Percentiles rank a stretch among this genome's conserved stretches.
Conservation (phyloP, 2,113 vertebrate species). For the Ariopsis seemanni region DNA sequence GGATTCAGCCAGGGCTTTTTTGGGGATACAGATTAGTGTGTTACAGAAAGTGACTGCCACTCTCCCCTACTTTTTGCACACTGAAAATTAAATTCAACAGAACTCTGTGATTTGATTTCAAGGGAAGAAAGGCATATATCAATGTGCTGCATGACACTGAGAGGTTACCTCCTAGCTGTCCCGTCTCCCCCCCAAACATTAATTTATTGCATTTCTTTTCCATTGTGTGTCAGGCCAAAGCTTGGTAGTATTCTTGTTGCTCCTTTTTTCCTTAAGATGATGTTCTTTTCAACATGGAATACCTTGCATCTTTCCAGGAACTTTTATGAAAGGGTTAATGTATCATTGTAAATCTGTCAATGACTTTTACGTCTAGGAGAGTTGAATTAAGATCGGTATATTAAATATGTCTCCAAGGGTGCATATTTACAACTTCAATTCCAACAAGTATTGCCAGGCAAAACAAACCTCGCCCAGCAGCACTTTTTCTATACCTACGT, state of each 20-base stretch:
- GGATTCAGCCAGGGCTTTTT: neutral
- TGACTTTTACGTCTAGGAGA: neutral
- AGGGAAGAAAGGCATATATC: constrained; percentile 40
- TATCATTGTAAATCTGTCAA: constrained; percentile 43
- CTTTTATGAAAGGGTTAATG: constrained; percentile 52
- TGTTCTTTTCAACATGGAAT: constrained; percentile 10
- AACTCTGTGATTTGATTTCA: constrained; percentile 11
- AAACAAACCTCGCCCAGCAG: no score
- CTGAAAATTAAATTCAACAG: neutral
- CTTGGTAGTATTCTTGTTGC: constrained; percentile 18
- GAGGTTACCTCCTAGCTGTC: constrained; percentile 28
- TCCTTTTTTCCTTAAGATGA: constrained; percentile 26
- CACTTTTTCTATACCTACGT: no score
- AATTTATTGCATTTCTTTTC: constrained; percentile 42
- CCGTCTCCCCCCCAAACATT: constrained; percentile 45
- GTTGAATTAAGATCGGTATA: constrained; percentile 14
- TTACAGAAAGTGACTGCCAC: constrained; percentile 41
- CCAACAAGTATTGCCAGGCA: no score
- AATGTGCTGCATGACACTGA: constrained; percentile 28
- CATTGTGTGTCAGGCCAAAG: constrained; percentile 49
- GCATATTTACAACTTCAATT: neutral
- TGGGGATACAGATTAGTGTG: constrained; percentile 25
- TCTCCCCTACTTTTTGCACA: constrained; percentile 9
- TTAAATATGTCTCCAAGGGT: neutral
- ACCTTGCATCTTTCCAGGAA: constrained; percentile 46